Conservation (phyloP, 2,797 vertebrate genomes). For the Nannoperca australis region DNA sequence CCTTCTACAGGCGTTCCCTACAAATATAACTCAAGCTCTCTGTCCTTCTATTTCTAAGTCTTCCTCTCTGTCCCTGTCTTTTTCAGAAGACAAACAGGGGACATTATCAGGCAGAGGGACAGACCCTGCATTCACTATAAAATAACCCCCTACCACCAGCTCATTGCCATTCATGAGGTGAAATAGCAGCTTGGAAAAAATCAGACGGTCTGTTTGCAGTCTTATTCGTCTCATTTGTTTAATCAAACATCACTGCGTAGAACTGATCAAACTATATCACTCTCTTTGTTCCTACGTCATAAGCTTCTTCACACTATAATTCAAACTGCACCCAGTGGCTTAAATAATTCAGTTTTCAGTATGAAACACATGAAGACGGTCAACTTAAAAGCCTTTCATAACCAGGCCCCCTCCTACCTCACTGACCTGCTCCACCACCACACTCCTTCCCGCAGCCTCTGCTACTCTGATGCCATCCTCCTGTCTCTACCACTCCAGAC, state of each 20-base stretch:
- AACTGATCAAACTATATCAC: constrained; percentile 52
- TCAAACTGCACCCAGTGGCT: constrained; percentile 23
- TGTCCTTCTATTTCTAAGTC: constrained; percentile 40
- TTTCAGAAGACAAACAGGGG: constrained; percentile 64
- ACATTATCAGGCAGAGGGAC: constrained; percentile 66
- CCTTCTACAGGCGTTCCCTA: constrained; percentile 50
- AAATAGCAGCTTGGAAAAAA: constrained; percentile 53
- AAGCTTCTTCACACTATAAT: constrained; percentile 17
- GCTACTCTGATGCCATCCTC: neutral
- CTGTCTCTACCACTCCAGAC: neutral
- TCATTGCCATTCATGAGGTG: constrained; percentile 76
- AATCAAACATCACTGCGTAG: constrained; percentile 64
- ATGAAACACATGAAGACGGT: neutral
- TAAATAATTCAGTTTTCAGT: neutral
- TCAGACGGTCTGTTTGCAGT: constrained; percentile 57
- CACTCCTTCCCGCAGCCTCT: neutral
- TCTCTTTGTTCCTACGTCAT: constrained; percentile 3
- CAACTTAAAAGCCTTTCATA: neutral
- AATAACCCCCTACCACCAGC: constrained; percentile 61
- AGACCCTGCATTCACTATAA: constrained; percentile 66
- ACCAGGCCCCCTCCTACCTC: neutral
- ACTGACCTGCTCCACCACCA: neutral
- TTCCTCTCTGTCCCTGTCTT: constrained; percentile 27
- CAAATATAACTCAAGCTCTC: constrained; percentile 55
- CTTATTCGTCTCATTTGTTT: constrained; percentile 70